These are phyloP conservation scores for Mastomys natalensis DNA, from an alignment of 2,113 vertebrate species.

Conservation along the genomic window DNA sequence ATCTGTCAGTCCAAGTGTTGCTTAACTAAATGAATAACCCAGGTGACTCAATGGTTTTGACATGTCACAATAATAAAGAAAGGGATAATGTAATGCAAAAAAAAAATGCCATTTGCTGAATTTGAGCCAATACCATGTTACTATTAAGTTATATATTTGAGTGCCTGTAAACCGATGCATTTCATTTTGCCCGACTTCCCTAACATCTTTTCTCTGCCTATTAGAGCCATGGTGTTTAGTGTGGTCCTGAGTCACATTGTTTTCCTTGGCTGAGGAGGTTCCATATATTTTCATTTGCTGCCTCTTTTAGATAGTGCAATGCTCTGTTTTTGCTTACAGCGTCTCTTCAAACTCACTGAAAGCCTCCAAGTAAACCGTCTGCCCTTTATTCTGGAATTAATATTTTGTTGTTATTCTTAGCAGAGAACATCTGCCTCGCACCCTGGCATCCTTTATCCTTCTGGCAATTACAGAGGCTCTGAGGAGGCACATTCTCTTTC, in stretches of 20 bases:
- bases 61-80: background rate
- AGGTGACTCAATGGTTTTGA: background rate
- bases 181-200: background rate
- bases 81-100: background rate
- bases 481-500: constrained; percentile 22
- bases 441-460: constrained; percentile 51
- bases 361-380: constrained; percentile 25
- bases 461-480: constrained; percentile 42
- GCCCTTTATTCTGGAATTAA: constrained; percentile 65
- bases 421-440: constrained; percentile 37
- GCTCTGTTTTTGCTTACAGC: constrained; percentile 50
- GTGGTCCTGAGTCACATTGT: background rate
- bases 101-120: background rate
- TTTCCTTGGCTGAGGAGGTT: constrained; percentile 6
- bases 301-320: background rate
- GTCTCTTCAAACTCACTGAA: constrained; percentile 45
- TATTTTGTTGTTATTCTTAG: constrained; percentile 70
- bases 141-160: background rate
- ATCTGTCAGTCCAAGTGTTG: background rate
- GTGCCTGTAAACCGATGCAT: background rate
- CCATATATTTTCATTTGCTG: constrained; percentile 53
- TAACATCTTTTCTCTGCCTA: background rate
- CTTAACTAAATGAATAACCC: background rate
- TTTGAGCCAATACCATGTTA: background rate
- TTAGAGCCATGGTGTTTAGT: background rate